phyloP scores from a whole-genome alignment of 2,797 vertebrate species.

The Parotocinclus haroldoi region DNA sequence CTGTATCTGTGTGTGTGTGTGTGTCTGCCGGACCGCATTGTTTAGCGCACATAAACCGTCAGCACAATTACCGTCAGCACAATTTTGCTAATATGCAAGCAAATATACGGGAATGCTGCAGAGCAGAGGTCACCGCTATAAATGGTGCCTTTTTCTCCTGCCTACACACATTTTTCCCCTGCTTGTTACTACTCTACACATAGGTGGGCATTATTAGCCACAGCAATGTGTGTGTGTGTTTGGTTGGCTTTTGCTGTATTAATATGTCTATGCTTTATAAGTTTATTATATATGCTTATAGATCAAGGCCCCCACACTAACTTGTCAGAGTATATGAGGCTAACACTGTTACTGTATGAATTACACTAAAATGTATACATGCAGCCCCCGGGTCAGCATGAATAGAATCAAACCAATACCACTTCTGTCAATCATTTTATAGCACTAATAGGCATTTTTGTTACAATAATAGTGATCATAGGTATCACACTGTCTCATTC shows the following conservation, averaged over 20 bases:
- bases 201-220: constrained; percentile 31
- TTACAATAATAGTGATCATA: no score
- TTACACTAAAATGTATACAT: constrained; percentile 10
- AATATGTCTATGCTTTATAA: constrained; percentile 38
- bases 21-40: constrained; percentile 25
- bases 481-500: no score
- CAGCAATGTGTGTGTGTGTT: constrained; percentile 31
- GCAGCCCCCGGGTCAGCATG: no score
- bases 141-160: constrained; percentile 22
- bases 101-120: constrained; percentile 42
- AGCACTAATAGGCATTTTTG: background rate
- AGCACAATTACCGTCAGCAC: constrained; percentile 52
- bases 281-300: constrained; percentile 29
- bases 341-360: constrained; percentile 31
- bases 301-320: constrained; percentile 29
- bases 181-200: constrained; percentile 27
- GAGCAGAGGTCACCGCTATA: constrained; percentile 43
- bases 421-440: background rate
- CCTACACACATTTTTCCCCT: constrained; percentile 22
- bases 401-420: background rate
- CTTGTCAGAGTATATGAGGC: no score
- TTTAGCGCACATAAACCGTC: constrained; percentile 42
- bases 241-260: constrained; percentile 32
- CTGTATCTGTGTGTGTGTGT: constrained; percentile 18
- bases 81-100: constrained; percentile 50